Conservation (phyloP, 2,113 vertebrate genomes). For the Sminthopsis crassicaudata region DNA sequence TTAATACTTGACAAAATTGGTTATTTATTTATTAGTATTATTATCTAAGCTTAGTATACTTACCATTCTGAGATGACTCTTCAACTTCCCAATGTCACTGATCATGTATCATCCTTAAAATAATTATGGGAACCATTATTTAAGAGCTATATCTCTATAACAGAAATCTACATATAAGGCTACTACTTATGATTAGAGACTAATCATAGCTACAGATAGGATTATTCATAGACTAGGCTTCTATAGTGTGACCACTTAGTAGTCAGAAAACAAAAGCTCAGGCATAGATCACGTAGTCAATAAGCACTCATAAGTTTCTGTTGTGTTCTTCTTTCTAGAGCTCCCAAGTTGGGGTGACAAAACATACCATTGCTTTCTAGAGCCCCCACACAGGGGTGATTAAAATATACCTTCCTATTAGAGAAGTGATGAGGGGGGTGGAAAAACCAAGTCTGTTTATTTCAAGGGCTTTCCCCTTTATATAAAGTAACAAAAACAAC, state of each 20-base stretch:
- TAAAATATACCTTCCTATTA: too few species aligned
- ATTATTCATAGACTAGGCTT: background rate
- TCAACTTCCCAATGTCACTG: background rate
- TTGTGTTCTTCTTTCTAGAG: too few species aligned
- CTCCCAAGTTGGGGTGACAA: too few species aligned
- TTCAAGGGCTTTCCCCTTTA: too few species aligned
- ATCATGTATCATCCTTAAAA: background rate
- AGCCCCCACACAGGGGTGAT: too few species aligned
- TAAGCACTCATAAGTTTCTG: background rate
- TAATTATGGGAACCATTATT: background rate
- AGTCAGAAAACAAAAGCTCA: background rate
- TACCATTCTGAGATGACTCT: background rate
- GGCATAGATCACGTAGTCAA: background rate
- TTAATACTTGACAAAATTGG: background rate
- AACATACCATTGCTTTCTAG: too few species aligned
- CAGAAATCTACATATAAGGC: background rate
- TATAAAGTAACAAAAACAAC: too few species aligned
- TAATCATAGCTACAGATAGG: background rate
- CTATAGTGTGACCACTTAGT: background rate
- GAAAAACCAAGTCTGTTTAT: too few species aligned
- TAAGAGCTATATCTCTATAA: background rate
- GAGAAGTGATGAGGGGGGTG: too few species aligned
- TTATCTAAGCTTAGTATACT: background rate
- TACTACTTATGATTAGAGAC: background rate
- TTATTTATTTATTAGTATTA: background rate